phyloP scores from a whole-genome alignment of 2,113 vertebrate species.

The Actenoides lindsayi region DNA sequence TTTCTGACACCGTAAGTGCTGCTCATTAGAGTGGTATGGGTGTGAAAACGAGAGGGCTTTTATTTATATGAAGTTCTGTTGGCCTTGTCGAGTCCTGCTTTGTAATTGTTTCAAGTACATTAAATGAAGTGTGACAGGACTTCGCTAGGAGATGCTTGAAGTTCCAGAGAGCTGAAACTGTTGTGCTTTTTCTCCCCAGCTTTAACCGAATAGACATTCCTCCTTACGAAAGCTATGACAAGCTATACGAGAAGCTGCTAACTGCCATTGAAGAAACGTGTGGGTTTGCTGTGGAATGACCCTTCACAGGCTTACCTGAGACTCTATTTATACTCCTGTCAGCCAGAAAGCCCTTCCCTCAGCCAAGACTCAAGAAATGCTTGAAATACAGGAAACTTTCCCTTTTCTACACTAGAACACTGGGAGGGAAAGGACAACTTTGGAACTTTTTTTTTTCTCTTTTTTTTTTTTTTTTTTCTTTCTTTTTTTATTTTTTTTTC shows the following conservation, averaged over 20 bases:
- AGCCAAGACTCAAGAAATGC: conserved; percentile 76
- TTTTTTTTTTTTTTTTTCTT: conserved; percentile 60
- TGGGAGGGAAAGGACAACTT: conserved; percentile 79
- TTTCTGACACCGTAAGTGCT: not conserved
- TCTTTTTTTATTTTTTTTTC: conserved; percentile 34
- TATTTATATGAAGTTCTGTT: not conserved
- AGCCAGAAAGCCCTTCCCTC: conserved; percentile 70
- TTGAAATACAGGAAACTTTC: conserved; percentile 77
- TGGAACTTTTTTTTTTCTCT: conserved; percentile 56
- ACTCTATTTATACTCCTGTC: conserved; percentile 76
- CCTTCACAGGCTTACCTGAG: conserved; percentile 40
- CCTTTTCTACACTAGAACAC: conserved; percentile 72
- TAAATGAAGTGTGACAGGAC: not conserved
- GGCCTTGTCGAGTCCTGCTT: not conserved
- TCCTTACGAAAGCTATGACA: conserved; percentile 95
- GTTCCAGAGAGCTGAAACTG: not conserved
- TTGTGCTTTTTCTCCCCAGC: conserved; percentile 73
- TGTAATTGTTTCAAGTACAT: not conserved
- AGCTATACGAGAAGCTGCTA: conserved; percentile 98
- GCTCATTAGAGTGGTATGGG: not conserved
- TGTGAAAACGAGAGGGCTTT: not conserved
- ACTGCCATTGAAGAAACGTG: conserved; percentile 99
- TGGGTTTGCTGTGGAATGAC: conserved; percentile 97
- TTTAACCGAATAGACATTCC: conserved; percentile 99
- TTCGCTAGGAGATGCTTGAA: not conserved